These are phyloP conservation scores for Trachythela sp. DNA, from an alignment of 64 coral and sea anemone genomes.

Conservation along the genomic window DNA sequence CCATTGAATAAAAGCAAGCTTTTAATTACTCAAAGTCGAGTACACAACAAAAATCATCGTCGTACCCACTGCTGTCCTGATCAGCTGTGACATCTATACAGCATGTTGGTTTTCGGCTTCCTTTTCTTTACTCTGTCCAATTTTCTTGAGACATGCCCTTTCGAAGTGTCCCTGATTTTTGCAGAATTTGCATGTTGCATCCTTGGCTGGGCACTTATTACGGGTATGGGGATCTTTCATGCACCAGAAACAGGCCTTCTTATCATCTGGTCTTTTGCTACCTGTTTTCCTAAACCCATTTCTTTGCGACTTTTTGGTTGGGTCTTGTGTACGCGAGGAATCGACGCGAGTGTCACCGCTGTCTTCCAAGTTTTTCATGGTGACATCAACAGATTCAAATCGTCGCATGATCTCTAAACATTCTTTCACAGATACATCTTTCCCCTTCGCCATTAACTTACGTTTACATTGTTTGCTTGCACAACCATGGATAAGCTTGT, in stretches of 20 bases:
- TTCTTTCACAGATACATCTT: constrained; percentile 37
- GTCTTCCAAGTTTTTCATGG: constrained; percentile 40
- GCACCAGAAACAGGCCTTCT: neutral
- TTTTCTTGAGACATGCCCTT: constrained; percentile 43
- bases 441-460: constrained; percentile 54
- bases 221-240: no score
- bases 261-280: no score
- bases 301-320: constrained; percentile 41
- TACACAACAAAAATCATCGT: constrained; percentile 29
- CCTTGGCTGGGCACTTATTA: constrained; percentile 28
- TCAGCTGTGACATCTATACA: constrained; percentile 22
- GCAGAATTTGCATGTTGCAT: constrained; percentile 40
- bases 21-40: no score
- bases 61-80: constrained; percentile 51
- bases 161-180: constrained; percentile 52
- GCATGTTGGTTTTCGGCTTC: constrained; percentile 10
- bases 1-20: no score
- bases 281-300: constrained; percentile 30
- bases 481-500: constrained; percentile 61
- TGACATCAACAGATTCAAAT: constrained; percentile 32
- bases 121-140: neutral
- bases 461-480: constrained; percentile 36
- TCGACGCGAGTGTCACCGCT: constrained; percentile 23
- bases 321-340: constrained; percentile 31
- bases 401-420: constrained; percentile 41